Evolutionary conservation across 2,888 invertebrate species (phyloP).

Genomic region (Diarsia rubi): DNA sequence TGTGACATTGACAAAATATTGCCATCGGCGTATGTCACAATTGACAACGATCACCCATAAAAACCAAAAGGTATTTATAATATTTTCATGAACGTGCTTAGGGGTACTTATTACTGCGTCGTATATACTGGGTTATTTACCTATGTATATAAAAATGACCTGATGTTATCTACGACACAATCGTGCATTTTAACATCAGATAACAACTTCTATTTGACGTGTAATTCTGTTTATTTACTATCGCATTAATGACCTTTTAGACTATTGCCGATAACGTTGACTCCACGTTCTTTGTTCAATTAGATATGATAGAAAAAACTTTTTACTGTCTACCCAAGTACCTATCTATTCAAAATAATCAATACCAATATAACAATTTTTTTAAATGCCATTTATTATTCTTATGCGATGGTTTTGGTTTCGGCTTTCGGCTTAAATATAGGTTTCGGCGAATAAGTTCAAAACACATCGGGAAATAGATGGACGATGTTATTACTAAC

Average conservation of each 20-base stretch:
- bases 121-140: conserved; percentile 27
- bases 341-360: background rate
- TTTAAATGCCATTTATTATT: background rate
- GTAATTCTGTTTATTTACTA: conserved; percentile 46
- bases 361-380: background rate
- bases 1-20: conserved; percentile 38
- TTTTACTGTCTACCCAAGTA: conserved; percentile 17
- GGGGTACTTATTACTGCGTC: conserved; percentile 19
- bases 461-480: background rate
- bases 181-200: conserved; percentile 61
- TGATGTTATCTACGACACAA: conserved; percentile 52
- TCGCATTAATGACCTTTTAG: conserved; percentile 54
- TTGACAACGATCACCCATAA: conserved; percentile 44
- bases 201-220: conserved; percentile 58
- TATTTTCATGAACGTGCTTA: conserved; percentile 32
- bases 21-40: conserved; percentile 31
- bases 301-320: conserved; percentile 3
- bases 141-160: conserved; percentile 50
- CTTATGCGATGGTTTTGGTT: background rate
- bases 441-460: conserved; percentile 20
- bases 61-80: conserved; percentile 37
- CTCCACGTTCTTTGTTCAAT: conserved; percentile 32
- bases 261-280: conserved; percentile 37
- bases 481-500: background rate
- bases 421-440: conserved; percentile 8